Evolutionary conservation across 2,888 invertebrate genomes (phyloP).

Genomic region (Timema cristinae): DNA sequence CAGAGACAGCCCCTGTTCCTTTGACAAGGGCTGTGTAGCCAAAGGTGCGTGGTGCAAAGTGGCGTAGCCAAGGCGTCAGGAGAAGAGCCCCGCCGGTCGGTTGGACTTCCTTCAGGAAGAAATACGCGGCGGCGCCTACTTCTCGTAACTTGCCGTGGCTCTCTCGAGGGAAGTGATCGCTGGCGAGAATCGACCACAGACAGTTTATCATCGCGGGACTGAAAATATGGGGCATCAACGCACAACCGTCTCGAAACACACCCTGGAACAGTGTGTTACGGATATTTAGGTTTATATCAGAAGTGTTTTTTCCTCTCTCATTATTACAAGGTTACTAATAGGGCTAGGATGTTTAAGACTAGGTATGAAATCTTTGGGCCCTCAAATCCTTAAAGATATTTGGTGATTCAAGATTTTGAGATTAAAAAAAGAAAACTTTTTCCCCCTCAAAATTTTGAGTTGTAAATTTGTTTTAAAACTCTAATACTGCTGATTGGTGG

Average conservation of each 20-base stretch:
- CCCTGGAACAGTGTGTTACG: neutral
- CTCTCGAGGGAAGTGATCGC: neutral
- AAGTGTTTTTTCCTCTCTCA: too few species aligned
- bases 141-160: neutral
- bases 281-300: too few species aligned
- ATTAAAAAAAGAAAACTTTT: too few species aligned
- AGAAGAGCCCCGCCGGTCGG: neutral
- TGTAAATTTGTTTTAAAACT: too few species aligned
- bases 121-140: neutral
- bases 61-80: neutral
- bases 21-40: neutral
- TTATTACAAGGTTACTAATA: too few species aligned
- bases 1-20: neutral
- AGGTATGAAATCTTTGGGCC: too few species aligned
- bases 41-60: neutral
- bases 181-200: neutral
- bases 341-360: too few species aligned
- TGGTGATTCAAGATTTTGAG: too few species aligned
- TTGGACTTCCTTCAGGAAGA: neutral
- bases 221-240: neutral
- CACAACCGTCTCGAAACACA: neutral
- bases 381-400: too few species aligned
- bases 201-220: neutral
- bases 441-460: too few species aligned
- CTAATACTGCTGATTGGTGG: too few species aligned